Conservation (phyloP, 1,140 invertebrate species). For the Centruroides sculpturatus region DNA sequence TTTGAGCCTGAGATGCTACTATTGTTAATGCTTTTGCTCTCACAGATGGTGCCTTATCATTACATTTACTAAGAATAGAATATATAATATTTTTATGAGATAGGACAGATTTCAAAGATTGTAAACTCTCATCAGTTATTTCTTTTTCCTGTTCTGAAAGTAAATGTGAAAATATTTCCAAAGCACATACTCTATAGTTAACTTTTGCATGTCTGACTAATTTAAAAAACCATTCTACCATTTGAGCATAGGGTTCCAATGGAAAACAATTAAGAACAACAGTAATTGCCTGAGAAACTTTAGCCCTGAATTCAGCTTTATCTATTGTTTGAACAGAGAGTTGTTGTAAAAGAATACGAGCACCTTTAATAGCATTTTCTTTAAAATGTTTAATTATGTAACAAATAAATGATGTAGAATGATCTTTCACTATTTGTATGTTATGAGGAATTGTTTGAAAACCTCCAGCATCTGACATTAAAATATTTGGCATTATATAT, state of each 20-base stretch:
- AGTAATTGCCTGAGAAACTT: constrained; percentile 35
- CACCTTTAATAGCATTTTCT: constrained; percentile 26
- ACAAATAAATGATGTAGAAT: constrained; percentile 36
- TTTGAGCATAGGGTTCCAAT: constrained; percentile 24
- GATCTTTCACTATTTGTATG: constrained; percentile 31
- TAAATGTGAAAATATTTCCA: constrained; percentile 40
- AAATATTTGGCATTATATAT: constrained; percentile 33
- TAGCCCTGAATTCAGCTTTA: constrained; percentile 38
- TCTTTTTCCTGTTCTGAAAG: constrained; percentile 26
- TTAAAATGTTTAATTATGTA: constrained; percentile 29
- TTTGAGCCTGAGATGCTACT: constrained; percentile 29
- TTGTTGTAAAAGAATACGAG: constrained; percentile 39
- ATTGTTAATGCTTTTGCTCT: constrained; percentile 40
- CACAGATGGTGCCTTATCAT: constrained; percentile 40
- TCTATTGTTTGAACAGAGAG: constrained; percentile 42
- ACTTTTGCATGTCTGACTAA: constrained; percentile 36
- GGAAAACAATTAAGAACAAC: constrained; percentile 33
- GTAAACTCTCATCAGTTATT: neutral
- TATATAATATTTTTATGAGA: constrained; percentile 34
- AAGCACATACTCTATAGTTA: constrained; percentile 35
- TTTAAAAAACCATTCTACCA: constrained; percentile 36
- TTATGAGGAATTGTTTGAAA: constrained; percentile 30
- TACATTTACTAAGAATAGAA: constrained; percentile 35
- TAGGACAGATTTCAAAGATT: constrained; percentile 6
- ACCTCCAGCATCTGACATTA: constrained; percentile 28